Evolutionary conservation across 2,113 vertebrate genomes (phyloP).

Genomic region (Taxidea taxus): DNA sequence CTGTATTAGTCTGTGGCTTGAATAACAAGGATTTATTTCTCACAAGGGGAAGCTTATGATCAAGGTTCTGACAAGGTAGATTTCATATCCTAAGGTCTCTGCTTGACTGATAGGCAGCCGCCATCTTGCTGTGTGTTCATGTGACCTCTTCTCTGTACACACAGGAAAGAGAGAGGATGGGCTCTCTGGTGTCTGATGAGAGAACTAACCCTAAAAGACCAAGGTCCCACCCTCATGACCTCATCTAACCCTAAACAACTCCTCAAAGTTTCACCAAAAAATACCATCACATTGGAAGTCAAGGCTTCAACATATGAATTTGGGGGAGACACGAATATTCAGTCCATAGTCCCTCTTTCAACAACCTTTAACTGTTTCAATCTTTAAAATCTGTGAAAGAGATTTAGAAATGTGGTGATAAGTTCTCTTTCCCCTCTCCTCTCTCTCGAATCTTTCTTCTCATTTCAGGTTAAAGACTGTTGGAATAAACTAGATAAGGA

Average conservation of each 20-base stretch:
- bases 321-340: background rate
- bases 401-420: background rate
- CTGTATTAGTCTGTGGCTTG: background rate
- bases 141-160: background rate
- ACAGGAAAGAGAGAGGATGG: background rate
- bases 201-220: background rate
- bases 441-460: background rate
- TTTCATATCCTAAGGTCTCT: background rate
- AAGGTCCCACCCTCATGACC: background rate
- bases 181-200: background rate
- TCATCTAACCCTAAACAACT: background rate
- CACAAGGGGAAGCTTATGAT: background rate
- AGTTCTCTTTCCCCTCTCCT: background rate
- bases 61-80: background rate
- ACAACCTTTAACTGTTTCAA: background rate
- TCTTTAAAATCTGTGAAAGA: background rate
- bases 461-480: background rate
- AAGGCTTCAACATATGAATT: background rate
- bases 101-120: background rate
- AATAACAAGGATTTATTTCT: background rate
- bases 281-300: background rate
- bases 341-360: background rate
- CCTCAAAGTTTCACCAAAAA: background rate
- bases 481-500: background rate
- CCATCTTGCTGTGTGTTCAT: background rate